A percentile compares a stretch with the other conserved stretches of the same genome.
Conservation (phyloP, 1,140 invertebrate species). For the Zelostemma sp. region DNA sequence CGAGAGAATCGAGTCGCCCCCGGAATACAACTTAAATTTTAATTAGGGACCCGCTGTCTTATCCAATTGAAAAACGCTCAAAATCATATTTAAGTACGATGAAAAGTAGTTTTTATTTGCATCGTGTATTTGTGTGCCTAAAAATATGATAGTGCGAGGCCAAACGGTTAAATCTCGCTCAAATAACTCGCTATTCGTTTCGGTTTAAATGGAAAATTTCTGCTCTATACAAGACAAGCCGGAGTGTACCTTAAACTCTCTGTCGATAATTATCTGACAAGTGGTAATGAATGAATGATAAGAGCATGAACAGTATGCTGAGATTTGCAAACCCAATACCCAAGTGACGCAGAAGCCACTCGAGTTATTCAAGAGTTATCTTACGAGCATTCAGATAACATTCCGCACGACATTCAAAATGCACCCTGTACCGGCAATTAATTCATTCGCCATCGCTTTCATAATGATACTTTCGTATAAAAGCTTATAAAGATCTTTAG, state of each 20-base stretch:
- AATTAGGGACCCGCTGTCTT: constrained; percentile 4
- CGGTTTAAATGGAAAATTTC: constrained; percentile 26
- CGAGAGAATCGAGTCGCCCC: constrained; percentile 7
- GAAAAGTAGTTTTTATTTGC: no score
- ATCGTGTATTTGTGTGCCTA: no score
- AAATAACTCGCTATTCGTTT: neutral
- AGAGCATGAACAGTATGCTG: constrained; percentile 9
- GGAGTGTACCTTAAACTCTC: neutral
- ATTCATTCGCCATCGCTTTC: neutral
- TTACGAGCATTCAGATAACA: constrained; percentile 16
- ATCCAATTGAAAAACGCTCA: neutral
- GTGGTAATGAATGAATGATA: constrained; percentile 59
- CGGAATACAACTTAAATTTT: no score
- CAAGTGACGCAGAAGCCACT: constrained; percentile 12
- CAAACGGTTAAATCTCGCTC: neutral
- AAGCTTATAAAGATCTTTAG: neutral
- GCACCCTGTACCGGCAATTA: neutral
- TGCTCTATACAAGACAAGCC: constrained; percentile 14
- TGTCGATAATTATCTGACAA: constrained; percentile 60
- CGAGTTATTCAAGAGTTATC: constrained; percentile 6
- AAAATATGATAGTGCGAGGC: no score
- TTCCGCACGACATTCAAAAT: neutral
- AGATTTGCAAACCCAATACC: constrained; percentile 10
- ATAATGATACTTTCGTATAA: constrained; percentile 1
- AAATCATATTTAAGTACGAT: neutral